These are phyloP conservation scores for Lathronympha strigana DNA, from an alignment of 2,888 invertebrate species.

Conservation along the genomic window DNA sequence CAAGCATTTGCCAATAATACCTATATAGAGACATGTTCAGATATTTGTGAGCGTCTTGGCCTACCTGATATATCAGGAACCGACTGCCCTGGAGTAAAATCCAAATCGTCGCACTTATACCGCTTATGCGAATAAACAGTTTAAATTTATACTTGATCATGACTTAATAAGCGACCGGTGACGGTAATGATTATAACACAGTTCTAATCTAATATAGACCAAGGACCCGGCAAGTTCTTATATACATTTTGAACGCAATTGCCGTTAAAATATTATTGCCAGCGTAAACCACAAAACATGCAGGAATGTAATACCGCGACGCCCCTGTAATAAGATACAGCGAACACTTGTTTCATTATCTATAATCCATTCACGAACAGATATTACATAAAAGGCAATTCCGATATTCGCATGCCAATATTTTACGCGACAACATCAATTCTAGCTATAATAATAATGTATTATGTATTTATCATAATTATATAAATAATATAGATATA, in stretches of 20 bases:
- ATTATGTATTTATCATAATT: no score
- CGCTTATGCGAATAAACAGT: no score
- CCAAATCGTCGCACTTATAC: no score
- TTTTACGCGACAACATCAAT: conserved; percentile 34
- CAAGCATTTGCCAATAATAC: no score
- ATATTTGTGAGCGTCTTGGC: no score
- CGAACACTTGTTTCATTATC: conserved; percentile 63
- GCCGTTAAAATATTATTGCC: conserved; percentile 35
- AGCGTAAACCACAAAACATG: conserved; percentile 51
- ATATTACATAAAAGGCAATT: conserved; percentile 43
- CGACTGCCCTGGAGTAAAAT: no score
- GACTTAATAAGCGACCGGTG: neutral
- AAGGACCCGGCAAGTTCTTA: conserved; percentile 14
- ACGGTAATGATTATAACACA: conserved; percentile 5
- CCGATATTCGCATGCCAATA: conserved; percentile 33
- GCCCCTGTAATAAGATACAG: conserved; percentile 72
- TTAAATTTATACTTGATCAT: neutral
- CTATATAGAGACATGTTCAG: no score
- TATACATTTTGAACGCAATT: conserved; percentile 23
- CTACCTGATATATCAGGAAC: no score
- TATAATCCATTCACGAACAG: conserved; percentile 55
- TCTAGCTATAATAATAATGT: conserved; percentile 16
- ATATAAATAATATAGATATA: no score
- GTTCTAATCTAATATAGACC: conserved; percentile 13
- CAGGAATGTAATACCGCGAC: conserved; percentile 56